Base-by-base conservation (phyloP, 2,797 vertebrate genomes). In the Botia almorhae region DNA sequence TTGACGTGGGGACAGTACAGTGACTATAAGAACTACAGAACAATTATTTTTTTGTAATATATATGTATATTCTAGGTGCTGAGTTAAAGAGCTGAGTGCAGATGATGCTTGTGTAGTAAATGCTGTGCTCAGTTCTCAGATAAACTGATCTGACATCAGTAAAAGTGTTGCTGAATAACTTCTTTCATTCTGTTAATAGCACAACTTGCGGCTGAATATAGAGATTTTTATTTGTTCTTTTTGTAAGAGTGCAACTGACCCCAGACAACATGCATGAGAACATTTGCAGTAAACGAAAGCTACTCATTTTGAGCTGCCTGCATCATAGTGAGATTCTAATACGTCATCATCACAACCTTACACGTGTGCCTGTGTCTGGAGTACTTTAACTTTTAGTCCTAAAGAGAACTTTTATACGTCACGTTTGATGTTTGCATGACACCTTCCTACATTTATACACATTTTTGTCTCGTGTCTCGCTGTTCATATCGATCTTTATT, bases 181-280 rank as follows among this genome's bases (percentile, higher is more conserved):
- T 6, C 76, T 91, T 89, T 91, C 87, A 94, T 95, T 95, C 90
- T 97, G 96, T 97, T 96, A 91, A 97, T 96, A 96, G 90, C 92
- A 94, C 36, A 39, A 39, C 36, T 39, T 94, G 90, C 6, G 7
- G 36, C 36, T 39, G n/a, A n/a, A 93, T 67, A 82, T 29, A 61
- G 26, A 29, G 58, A 78, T 80, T 64, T 76, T 74, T 81, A 39
- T 93, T 33, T 69, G 94, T 94, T 86, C 87, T 82, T 90, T 90
- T 1, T 7, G 7, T 43, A 7, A 46, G n/a, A 75, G 81, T 68
- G 50, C 83, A 81, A 71, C 53, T 78, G 50, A 50, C 23, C 64
- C 80, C 85, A 87, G 90, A 92, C 89, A 87, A 93, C 95, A 95
- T 96, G 95, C 92, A 53, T 83, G 17, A 69, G n/a, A 8, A 43